phyloP scores from a whole-genome alignment of 2,113 vertebrate species.

The Cettia cetti region DNA sequence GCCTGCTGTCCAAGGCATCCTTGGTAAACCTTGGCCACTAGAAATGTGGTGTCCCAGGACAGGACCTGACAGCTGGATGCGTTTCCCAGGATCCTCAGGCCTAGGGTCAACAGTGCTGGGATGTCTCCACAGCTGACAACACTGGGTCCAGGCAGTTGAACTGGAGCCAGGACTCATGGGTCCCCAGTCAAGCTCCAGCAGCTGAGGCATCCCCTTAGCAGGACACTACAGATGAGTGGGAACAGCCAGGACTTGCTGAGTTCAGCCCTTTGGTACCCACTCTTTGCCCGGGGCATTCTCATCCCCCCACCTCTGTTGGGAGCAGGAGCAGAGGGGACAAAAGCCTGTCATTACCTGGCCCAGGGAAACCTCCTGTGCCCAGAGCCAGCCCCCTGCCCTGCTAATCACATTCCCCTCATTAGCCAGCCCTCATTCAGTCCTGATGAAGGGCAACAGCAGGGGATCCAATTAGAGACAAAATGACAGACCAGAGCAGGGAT shows the following conservation, averaged over 20 bases:
- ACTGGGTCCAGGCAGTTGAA: not conserved
- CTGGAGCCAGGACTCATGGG: not conserved
- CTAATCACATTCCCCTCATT: not conserved
- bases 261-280: not conserved
- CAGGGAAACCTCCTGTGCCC: not conserved
- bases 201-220: not conserved
- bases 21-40: not conserved
- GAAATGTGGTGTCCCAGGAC: not conserved
- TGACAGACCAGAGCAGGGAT: not conserved
- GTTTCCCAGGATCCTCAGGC: not conserved
- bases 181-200: not conserved
- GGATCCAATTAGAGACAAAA: constrained; percentile 13
- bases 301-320: not conserved
- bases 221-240: not conserved
- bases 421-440: not conserved
- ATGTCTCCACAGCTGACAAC: not conserved
- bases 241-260: not conserved
- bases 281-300: not conserved
- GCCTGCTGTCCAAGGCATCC: not conserved
- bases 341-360: constrained; percentile 22
- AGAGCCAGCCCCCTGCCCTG: constrained; percentile 1
- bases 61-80: not conserved
- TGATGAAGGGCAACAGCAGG: constrained; percentile 22
- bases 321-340: not conserved
- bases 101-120: not conserved